Conservation (phyloP, 2,113 vertebrate genomes). For the Gyps fulvus region DNA sequence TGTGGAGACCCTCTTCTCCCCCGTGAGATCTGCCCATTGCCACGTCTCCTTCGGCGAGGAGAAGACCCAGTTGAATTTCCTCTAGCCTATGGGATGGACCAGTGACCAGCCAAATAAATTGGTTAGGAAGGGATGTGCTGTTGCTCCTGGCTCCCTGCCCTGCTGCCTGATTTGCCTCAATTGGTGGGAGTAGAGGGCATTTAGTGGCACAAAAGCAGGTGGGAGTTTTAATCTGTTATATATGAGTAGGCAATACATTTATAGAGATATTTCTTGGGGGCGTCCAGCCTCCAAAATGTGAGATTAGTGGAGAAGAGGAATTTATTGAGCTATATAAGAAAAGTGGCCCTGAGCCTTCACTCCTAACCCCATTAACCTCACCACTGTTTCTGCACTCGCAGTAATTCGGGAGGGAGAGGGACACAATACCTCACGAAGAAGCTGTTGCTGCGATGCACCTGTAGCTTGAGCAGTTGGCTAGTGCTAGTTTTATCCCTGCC, state of each 20-base stretch:
- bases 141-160: background rate
- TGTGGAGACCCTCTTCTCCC: background rate
- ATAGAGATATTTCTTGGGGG: background rate
- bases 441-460: background rate
- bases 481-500: background rate
- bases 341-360: background rate
- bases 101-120: background rate
- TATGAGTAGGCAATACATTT: background rate
- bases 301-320: background rate
- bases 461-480: background rate
- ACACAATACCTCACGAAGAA: background rate
- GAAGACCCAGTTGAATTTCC: background rate
- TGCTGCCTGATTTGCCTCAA: background rate
- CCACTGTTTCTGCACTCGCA: accelerated
- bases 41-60: background rate
- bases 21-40: background rate
- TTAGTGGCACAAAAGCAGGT: background rate
- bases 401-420: background rate
- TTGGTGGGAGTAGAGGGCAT: background rate
- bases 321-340: background rate
- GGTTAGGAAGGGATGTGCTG: background rate
- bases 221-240: background rate
- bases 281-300: background rate
- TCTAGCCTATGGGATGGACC: background rate
- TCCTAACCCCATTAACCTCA: background rate